phyloP scores from a whole-genome alignment of 2,888 invertebrate genomes.

The Sphaerophoria rueppellii region DNA sequence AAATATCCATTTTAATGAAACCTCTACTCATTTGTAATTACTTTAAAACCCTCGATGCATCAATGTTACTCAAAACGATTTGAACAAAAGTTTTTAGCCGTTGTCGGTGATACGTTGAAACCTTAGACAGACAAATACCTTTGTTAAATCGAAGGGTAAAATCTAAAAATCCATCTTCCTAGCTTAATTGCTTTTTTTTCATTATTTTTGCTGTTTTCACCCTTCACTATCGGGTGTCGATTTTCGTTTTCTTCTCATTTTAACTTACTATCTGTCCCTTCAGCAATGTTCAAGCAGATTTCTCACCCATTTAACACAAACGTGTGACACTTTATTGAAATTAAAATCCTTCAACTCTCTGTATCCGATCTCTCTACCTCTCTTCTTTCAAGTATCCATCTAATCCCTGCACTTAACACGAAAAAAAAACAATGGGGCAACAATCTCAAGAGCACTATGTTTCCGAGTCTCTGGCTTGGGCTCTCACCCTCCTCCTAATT shows the following conservation, averaged over 20 bases:
- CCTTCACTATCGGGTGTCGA: not conserved
- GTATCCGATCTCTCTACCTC: slow-evolving; percentile 36
- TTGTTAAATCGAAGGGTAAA: not conserved
- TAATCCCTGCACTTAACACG: slow-evolving; percentile 72
- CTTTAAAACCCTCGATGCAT: too few relatives aligned
- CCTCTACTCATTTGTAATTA: too few relatives aligned
- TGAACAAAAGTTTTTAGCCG: too few relatives aligned
- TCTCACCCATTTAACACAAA: slow-evolving; percentile 69
- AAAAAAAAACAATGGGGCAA: slow-evolving; percentile 62
- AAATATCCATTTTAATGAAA: too few relatives aligned
- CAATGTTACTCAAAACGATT: too few relatives aligned
- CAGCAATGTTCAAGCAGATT: slow-evolving; percentile 56
- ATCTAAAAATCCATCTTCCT: slow-evolving; percentile 14
- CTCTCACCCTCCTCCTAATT: not conserved
- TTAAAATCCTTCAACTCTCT: slow-evolving; percentile 66
- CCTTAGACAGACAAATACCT: not conserved
- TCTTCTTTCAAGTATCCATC: slow-evolving; percentile 69
- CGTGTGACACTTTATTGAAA: slow-evolving; percentile 71
- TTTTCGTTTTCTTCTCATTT: slow-evolving; percentile 7
- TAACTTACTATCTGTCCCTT: slow-evolving; percentile 18
- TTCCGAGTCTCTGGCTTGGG: slow-evolving; percentile 10
- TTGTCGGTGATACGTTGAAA: too few relatives aligned
- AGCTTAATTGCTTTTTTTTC: slow-evolving; percentile 33
- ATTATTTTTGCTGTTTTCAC: not conserved
- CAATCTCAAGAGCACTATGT: slow-evolving; percentile 50